Evolutionary conservation across 2,888 invertebrate genomes (phyloP).

Genomic region (Sesia apiformis): DNA sequence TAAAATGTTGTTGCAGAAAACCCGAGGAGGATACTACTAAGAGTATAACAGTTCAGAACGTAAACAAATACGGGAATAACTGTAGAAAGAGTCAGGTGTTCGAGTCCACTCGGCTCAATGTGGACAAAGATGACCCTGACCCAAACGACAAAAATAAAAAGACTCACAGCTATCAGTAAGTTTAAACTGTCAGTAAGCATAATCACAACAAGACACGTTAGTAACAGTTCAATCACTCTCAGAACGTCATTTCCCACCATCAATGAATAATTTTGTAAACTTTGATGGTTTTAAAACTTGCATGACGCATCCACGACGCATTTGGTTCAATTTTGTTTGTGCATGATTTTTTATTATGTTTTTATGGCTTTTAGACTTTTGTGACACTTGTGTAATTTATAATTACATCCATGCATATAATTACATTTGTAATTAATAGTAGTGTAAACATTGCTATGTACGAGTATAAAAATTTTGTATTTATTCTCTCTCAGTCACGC

Average conservation of each 20-base stretch:
- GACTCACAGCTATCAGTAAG: slow-evolving; percentile 60
- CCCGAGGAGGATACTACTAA: slow-evolving; percentile 64
- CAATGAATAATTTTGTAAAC: too few species aligned
- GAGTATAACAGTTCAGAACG: slow-evolving; percentile 60
- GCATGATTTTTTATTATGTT: too few species aligned
- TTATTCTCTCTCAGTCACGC: background rate
- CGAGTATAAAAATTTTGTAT: background rate
- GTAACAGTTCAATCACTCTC: too few species aligned
- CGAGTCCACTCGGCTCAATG: slow-evolving; percentile 81
- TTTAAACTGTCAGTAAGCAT: slow-evolving; percentile 18
- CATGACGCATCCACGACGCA: too few species aligned
- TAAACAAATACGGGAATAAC: slow-evolving; percentile 59
- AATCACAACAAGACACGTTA: background rate
- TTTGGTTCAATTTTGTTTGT: too few species aligned
- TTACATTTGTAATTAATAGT: background rate
- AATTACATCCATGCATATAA: too few species aligned
- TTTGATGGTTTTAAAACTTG: too few species aligned
- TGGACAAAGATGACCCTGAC: slow-evolving; percentile 84
- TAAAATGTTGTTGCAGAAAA: slow-evolving; percentile 59
- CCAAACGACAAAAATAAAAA: slow-evolving; percentile 78
- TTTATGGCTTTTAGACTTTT: too few species aligned
- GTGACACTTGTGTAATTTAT: too few species aligned
- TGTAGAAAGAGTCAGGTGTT: slow-evolving; percentile 79
- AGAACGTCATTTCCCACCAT: too few species aligned
- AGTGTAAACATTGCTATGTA: background rate